phyloP scores from a whole-genome alignment of 1,140 invertebrate species.

The Diachasmimorpha longicaudata region DNA sequence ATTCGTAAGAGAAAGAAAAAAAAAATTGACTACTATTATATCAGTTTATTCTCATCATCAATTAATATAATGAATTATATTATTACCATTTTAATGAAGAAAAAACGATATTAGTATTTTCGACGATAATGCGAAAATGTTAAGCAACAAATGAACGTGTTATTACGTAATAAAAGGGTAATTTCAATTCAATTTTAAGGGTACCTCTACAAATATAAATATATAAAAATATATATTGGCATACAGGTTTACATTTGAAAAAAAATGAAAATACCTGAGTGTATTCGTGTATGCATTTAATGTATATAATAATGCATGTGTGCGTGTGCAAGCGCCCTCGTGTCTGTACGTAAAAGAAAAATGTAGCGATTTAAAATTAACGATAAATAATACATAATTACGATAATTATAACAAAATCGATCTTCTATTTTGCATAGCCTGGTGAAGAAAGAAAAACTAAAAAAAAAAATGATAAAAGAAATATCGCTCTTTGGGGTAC shows the following conservation, averaged over 20 bases:
- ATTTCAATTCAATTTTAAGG: conserved; percentile 58
- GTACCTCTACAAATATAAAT: conserved; percentile 49
- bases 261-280: conserved; percentile 37
- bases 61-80: conserved; percentile 47
- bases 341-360: conserved; percentile 39
- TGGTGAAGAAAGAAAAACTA: conserved; percentile 32
- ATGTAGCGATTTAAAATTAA: conserved; percentile 3
- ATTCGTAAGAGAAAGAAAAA: not conserved
- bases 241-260: conserved; percentile 44
- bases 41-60: conserved; percentile 36
- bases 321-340: conserved; percentile 30
- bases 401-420: conserved; percentile 49
- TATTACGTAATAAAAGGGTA: conserved; percentile 52
- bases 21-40: conserved; percentile 42
- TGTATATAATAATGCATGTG: conserved; percentile 46
- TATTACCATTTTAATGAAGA: conserved; percentile 46
- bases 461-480: not conserved
- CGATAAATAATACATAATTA: conserved; percentile 27
- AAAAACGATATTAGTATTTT: conserved; percentile 46
- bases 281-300: conserved; percentile 51
- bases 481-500: conserved; percentile 54
- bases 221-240: conserved; percentile 38
- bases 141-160: not conserved
- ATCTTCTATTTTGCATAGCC: conserved; percentile 63
- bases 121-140: conserved; percentile 27